Evolutionary conservation across 2,113 vertebrate species (phyloP).

Genomic region (Cynocephalus volans): DNA sequence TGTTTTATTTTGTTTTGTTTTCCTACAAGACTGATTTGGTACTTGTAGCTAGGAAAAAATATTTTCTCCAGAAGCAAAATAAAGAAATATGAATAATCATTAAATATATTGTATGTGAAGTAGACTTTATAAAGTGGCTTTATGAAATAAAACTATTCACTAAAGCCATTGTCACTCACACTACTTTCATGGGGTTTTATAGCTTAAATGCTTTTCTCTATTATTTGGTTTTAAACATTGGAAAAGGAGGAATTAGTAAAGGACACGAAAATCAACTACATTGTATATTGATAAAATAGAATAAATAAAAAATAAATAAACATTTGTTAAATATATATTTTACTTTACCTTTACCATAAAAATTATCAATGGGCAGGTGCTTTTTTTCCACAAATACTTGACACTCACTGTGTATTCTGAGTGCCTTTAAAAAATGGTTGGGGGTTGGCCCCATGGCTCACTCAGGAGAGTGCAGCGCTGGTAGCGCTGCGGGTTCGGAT

Average conservation of each 20-base stretch:
- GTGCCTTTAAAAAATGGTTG: neutral
- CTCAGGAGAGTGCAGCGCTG: too few species aligned
- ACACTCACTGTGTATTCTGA: neutral
- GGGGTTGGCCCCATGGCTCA: too few species aligned
- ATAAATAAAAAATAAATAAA: neutral
- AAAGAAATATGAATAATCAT: neutral
- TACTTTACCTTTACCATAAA: neutral
- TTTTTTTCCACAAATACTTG: neutral
- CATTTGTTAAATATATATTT: neutral
- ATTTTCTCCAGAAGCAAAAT: conserved; percentile 6
- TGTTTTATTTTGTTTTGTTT: neutral
- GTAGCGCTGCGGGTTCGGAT: too few species aligned
- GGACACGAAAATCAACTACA: too few species aligned
- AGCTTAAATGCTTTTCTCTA: neutral
- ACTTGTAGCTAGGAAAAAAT: neutral
- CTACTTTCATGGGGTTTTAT: neutral
- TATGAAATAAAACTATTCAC: neutral
- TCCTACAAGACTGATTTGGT: neutral
- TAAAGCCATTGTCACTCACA: neutral
- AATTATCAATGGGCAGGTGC: neutral
- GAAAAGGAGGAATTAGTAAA: too few species aligned
- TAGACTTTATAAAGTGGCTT: neutral
- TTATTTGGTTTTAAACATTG: neutral
- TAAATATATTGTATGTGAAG: neutral
- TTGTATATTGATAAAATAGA: too few species aligned